These are phyloP conservation scores for Himalopsyche kuldschensis DNA, from an alignment of 2,888 invertebrate genomes.

Conservation along the genomic window DNA sequence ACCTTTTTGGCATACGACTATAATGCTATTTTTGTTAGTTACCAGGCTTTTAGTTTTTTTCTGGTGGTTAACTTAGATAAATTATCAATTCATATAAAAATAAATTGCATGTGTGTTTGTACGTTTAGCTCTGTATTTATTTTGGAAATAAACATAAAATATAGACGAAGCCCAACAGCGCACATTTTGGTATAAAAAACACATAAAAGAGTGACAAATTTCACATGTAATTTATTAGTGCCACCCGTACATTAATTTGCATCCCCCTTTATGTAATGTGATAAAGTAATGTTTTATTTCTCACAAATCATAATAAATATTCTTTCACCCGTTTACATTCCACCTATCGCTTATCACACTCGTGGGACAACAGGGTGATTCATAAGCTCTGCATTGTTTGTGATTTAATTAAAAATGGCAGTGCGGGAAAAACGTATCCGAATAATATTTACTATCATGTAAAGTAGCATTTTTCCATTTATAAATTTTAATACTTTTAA, in stretches of 20 bases:
- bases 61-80: too few relatives aligned
- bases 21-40: too few relatives aligned
- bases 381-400: background rate
- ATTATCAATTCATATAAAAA: background rate
- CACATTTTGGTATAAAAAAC: background rate
- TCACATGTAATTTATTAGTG: background rate
- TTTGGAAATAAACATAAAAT: background rate
- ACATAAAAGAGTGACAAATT: background rate
- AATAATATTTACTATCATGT: background rate
- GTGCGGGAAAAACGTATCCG: background rate
- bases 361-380: background rate
- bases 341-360: background rate
- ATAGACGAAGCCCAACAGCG: background rate
- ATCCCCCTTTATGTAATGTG: background rate
- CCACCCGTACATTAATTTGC: background rate
- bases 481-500: too few relatives aligned
- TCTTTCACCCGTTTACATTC: background rate
- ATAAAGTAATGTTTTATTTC: background rate
- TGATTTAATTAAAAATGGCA: background rate
- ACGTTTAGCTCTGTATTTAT: background rate
- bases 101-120: background rate
- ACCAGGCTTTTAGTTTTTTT: too few relatives aligned
- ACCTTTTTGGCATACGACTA: too few relatives aligned
- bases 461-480: too few relatives aligned
- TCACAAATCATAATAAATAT: slow-evolving; percentile 7